Percentiles rank a stretch among this genome's conserved stretches.
Conservation (phyloP, 2,797 vertebrate genomes). For the Sylvilagus floridanus region DNA sequence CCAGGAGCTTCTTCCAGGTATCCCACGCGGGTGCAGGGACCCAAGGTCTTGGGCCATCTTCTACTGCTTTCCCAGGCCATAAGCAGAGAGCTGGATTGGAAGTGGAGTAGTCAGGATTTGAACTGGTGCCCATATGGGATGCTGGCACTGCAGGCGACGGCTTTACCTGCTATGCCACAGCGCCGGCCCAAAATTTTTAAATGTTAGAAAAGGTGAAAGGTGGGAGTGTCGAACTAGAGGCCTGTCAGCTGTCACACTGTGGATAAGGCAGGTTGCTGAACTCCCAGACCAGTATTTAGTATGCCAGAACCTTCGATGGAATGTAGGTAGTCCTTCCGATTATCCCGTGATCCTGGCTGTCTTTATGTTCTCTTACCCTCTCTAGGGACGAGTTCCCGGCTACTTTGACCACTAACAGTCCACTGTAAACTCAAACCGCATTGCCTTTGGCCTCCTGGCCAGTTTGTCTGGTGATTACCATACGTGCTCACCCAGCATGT, state of each 20-base stretch:
- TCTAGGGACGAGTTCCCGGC: not conserved
- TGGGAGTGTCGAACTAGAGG: not conserved
- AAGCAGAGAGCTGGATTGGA: too few species aligned
- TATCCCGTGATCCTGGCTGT: not conserved
- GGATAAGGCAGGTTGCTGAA: not conserved
- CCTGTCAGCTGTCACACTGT: not conserved
- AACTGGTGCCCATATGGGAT: too few species aligned
- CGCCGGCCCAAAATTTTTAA: too few species aligned
- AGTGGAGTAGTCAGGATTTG: too few species aligned
- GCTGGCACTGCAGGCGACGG: too few species aligned
- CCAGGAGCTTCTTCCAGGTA: too few species aligned
- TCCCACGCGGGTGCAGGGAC: too few species aligned
- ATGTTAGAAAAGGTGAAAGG: not conserved
- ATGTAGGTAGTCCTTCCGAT: not conserved
- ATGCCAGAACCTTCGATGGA: not conserved
- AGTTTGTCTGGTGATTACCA: not conserved
- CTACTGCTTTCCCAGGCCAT: too few species aligned
- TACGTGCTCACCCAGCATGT: not conserved
- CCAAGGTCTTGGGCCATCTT: too few species aligned
- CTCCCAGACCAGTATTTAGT: not conserved
- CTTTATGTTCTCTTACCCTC: constrained; percentile 30
- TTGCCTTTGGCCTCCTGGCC: not conserved
- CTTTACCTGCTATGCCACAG: too few species aligned
- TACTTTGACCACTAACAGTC: not conserved
- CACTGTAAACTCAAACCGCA: constrained; percentile 24